These are phyloP conservation scores for Smittia aterrima DNA, from an alignment of 2,888 invertebrate genomes.

Conservation along the genomic window DNA sequence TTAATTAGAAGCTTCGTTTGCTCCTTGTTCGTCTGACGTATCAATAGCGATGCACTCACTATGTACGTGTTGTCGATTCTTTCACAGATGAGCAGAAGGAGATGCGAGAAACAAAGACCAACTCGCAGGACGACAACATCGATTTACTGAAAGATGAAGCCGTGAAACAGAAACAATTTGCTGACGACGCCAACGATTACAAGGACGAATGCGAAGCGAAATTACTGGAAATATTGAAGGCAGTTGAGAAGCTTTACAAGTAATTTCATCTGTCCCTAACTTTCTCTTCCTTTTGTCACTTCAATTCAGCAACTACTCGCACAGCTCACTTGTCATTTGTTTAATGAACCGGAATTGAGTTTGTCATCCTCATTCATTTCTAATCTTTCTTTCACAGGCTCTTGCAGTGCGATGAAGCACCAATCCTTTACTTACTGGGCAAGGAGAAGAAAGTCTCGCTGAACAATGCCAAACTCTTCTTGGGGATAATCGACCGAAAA, in stretches of 20 bases:
- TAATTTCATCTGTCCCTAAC: neutral
- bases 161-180: conserved; percentile 25
- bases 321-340: conserved; percentile 11
- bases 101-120: conserved; percentile 22
- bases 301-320: neutral
- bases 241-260: conserved; percentile 39
- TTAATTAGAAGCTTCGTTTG: neutral
- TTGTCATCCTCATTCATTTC: conserved; percentile 23
- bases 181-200: conserved; percentile 46
- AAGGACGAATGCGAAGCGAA: conserved; percentile 50
- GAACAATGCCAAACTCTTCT: conserved; percentile 75
- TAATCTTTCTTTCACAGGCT: conserved; percentile 55
- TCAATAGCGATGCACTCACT: too few relatives aligned
- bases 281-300: neutral
- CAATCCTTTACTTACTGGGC: conserved; percentile 69
- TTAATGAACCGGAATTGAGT: conserved; percentile 32
- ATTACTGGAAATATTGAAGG: conserved; percentile 31
- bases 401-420: conserved; percentile 70
- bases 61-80: neutral
- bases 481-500: conserved; percentile 77
- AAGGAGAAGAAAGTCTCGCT: conserved; percentile 69
- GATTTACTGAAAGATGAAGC: conserved; percentile 19
- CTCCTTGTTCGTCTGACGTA: neutral
- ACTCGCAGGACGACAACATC: conserved; percentile 39
- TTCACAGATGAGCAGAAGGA: conserved; percentile 35